Conservation (phyloP, 1,140 invertebrate species). For the Pararge aegeria region DNA sequence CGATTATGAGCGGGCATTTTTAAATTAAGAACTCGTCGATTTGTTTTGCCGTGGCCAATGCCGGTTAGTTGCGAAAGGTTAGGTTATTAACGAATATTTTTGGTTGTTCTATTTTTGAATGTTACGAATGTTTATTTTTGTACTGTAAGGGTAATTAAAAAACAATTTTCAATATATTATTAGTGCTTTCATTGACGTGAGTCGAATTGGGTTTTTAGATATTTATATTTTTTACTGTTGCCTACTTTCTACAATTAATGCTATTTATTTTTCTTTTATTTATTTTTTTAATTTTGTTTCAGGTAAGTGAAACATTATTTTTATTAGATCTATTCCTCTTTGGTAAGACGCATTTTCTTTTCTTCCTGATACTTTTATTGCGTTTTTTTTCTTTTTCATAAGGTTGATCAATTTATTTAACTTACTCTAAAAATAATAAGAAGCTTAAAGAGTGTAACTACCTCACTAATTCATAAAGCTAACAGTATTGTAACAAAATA, state of each 20-base stretch:
- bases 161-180: no score
- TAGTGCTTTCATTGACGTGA: no score
- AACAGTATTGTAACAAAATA: not conserved
- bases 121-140: not conserved
- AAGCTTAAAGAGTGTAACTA: no score
- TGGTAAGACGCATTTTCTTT: not conserved
- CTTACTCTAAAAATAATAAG: no score
- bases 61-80: conserved; percentile 27
- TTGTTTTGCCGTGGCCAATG: conserved; percentile 32
- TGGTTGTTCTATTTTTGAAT: conserved; percentile 18
- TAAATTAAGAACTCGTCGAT: conserved; percentile 63
- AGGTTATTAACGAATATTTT: conserved; percentile 26
- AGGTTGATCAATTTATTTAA: no score
- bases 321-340: not conserved
- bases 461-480: no score
- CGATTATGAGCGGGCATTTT: conserved; percentile 63
- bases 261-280: not conserved
- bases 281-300: conserved; percentile 1
- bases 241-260: no score
- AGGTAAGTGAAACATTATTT: not conserved
- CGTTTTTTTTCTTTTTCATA: no score
- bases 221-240: not conserved
- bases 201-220: not conserved
- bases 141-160: no score
- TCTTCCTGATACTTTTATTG: not conserved